Evolutionary conservation across 2,113 vertebrate genomes (phyloP), one percentile per base, ranked within the genome.

Genomic region (Opisthocomus hoazin): DNA sequence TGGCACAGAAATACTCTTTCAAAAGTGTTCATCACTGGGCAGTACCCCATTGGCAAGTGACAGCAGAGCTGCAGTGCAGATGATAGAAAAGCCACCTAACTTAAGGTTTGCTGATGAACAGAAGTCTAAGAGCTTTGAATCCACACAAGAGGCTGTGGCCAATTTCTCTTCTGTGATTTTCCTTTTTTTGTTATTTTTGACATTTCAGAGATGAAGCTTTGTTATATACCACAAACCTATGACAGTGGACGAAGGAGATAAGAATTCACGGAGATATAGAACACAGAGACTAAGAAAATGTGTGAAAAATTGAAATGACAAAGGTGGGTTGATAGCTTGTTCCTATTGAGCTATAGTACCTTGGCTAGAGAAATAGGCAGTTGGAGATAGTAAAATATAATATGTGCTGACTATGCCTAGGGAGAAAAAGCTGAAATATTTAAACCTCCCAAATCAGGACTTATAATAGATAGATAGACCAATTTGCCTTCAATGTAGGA

Each of bases 221-320:
- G 45, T 92, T 97, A 96, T 89, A 91, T 91, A 18, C 36, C 78
- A 79, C 56, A 95, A 92, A 77, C 61, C 58, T 92, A 63, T 82
- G 77, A 63, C 87, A 81, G 71, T 92, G 86, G 94, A 93, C 93
- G 46, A 61, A 61, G 56, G 61, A 97, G 88, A 96, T 92, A 95
- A 95, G 90, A 96, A 96, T 94, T 94, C 87, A 78, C 58, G 66
- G 86, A 94, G 81, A 96, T 83, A 78, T 36, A 89, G 84, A 93
- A 96, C 48, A 92, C 53, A 88, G 17, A 93, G 78, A 50, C 84
- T 90, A 92, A 94, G 89, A 96, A 96, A 97, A 95, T 86, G 84
- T 87, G 92, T 97, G 92, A 85, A 94, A 97, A 98, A 97, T 87
- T 96, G 81, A 94, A 96, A 96, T 94, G 77, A 95, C 93, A 95